Conservation (phyloP, 2,797 vertebrate species). For the Gallinago solitaria region DNA sequence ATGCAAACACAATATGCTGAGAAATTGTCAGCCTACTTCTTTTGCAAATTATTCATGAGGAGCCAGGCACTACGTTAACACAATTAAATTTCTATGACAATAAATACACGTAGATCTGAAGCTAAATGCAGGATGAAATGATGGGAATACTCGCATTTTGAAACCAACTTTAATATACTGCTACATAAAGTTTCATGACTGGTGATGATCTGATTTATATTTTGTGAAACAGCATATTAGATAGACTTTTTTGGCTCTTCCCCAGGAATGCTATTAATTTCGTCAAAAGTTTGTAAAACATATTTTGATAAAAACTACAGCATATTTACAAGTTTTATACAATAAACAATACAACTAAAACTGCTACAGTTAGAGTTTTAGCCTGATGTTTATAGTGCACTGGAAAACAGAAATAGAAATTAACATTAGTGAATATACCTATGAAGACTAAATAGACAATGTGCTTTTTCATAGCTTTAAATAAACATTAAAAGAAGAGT, state of each 20-base stretch:
- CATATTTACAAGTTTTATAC: background rate
- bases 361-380: background rate
- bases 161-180: background rate
- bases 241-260: background rate
- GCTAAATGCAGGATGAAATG: background rate
- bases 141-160: background rate
- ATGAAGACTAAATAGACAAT: background rate
- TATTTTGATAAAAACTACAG: background rate
- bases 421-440: background rate
- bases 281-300: background rate
- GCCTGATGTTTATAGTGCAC: background rate
- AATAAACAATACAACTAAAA: background rate
- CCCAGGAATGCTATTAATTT: background rate
- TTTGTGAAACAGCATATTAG: background rate
- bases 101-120: background rate
- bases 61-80: conserved; percentile 20
- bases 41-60: conserved; percentile 45
- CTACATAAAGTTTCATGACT: background rate
- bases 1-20: conserved; percentile 42
- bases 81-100: conserved; percentile 16
- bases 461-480: background rate
- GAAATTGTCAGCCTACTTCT: conserved; percentile 50
- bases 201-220: background rate
- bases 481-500: background rate
- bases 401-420: background rate